Percentiles rank a stretch among this genome's conserved stretches.
Evolutionary conservation across 2,113 vertebrate species (phyloP).

Genomic region (Macrotis lagotis): DNA sequence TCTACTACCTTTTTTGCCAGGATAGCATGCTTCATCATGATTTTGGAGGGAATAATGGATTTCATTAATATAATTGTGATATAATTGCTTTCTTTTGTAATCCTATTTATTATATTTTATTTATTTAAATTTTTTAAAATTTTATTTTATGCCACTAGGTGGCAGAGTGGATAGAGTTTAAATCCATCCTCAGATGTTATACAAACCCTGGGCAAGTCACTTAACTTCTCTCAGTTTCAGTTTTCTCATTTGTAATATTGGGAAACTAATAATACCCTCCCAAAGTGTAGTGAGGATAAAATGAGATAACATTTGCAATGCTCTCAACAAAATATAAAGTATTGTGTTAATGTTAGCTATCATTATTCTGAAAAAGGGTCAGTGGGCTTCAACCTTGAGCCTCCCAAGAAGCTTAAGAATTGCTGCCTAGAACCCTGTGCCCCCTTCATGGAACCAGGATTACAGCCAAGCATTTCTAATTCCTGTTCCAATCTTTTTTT

Average conservation of each 20-base stretch:
- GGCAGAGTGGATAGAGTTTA: background rate
- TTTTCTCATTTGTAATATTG: background rate
- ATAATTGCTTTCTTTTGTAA: background rate
- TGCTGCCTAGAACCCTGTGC: background rate
- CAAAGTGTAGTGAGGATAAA: background rate
- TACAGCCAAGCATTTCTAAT: background rate
- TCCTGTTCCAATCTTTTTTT: background rate
- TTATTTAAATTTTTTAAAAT: background rate
- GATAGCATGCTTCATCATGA: background rate
- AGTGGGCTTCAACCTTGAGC: background rate
- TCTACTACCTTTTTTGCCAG: background rate
- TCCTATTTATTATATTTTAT: background rate
- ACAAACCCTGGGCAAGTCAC: background rate
- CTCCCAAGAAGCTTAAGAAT: background rate
- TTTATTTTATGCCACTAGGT: background rate
- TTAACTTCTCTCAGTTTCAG: background rate
- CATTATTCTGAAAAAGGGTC: background rate
- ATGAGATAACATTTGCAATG: background rate
- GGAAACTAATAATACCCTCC: background rate
- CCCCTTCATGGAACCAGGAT: background rate
- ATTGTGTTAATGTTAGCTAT: background rate
- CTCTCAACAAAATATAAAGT: background rate
- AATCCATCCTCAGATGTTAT: background rate
- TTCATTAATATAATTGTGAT: background rate
- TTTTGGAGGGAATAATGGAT: background rate